Evolutionary conservation across 2,113 vertebrate species (phyloP).

Genomic region (Galemys pyrenaicus): DNA sequence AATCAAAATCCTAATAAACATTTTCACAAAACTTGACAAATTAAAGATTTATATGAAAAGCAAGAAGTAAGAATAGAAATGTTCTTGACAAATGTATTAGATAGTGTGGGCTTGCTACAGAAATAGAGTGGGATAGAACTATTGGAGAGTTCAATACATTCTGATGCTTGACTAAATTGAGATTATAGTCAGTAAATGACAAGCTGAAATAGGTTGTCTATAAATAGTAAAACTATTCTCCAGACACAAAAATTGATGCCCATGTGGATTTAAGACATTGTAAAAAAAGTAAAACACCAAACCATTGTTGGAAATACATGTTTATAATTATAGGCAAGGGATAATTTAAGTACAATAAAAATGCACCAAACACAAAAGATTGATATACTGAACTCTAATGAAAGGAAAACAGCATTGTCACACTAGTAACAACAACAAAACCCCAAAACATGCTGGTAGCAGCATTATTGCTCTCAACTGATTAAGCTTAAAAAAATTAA

Average conservation of each 20-base stretch:
- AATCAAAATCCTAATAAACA: not conserved
- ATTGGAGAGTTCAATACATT: not conserved
- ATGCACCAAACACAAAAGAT: not conserved
- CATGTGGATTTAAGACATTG: not conserved
- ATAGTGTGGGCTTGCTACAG: not conserved
- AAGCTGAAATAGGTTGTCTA: not conserved
- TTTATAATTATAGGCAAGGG: not conserved
- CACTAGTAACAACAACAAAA: not conserved
- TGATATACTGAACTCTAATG: not conserved
- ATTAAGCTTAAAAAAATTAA: not conserved
- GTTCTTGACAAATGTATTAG: not conserved
- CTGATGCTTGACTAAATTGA: not conserved
- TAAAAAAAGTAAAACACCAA: not conserved
- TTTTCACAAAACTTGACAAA: slow-evolving; percentile 1
- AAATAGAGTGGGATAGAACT: not conserved
- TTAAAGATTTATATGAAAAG: slow-evolving; percentile 32
- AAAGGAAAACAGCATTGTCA: not conserved
- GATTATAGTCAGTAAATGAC: not conserved
- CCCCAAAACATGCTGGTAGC: not conserved
- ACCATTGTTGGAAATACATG: not conserved
- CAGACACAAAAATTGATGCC: not conserved
- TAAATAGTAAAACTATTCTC: not conserved
- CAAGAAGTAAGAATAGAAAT: not conserved
- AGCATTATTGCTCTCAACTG: not conserved
- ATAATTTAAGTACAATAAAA: not conserved